A percentile compares a stretch with the other conserved stretches of the same genome.
Conservation (phyloP, 2,888 invertebrate species). For the Balanococcus diminutus region DNA sequence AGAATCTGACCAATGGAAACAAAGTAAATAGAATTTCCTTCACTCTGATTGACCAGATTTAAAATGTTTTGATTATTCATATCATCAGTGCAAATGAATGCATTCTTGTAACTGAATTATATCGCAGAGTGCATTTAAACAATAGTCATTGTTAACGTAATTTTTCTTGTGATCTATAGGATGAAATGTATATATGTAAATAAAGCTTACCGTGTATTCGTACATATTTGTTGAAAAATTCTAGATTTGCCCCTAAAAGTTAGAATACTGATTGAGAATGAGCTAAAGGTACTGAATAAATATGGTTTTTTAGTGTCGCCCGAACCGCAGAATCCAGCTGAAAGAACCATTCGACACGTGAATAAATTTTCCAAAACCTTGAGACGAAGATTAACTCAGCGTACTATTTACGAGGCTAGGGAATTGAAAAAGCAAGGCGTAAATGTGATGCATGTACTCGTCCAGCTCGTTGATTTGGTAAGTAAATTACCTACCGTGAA, state of each 20-base stretch:
- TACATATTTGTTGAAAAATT: neutral
- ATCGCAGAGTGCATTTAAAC: too few species aligned
- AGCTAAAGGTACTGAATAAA: conserved; percentile 11
- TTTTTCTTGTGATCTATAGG: too few species aligned
- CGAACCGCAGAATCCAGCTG: conserved; percentile 69
- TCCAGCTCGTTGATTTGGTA: conserved; percentile 80
- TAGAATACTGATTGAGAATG: neutral
- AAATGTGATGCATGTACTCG: conserved; percentile 75
- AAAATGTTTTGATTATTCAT: too few species aligned
- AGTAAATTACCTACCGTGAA: conserved; percentile 61
- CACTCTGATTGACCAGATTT: too few species aligned
- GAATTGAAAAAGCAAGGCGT: conserved; percentile 79
- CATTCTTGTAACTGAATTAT: too few species aligned
- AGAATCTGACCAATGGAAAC: too few species aligned
- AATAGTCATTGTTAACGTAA: too few species aligned
- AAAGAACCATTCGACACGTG: conserved; percentile 76
- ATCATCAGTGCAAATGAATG: too few species aligned
- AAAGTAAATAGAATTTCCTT: too few species aligned
- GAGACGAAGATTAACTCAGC: conserved; percentile 75
- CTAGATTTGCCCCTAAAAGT: neutral
- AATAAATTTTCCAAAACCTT: conserved; percentile 78
- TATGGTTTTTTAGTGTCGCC: conserved; percentile 57
- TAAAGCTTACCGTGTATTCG: too few species aligned
- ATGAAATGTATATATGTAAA: too few species aligned
- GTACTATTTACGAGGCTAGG: conserved; percentile 79